Evolutionary conservation across 1,140 invertebrate species (phyloP).

Genomic region (Cherax quadricarinatus): DNA sequence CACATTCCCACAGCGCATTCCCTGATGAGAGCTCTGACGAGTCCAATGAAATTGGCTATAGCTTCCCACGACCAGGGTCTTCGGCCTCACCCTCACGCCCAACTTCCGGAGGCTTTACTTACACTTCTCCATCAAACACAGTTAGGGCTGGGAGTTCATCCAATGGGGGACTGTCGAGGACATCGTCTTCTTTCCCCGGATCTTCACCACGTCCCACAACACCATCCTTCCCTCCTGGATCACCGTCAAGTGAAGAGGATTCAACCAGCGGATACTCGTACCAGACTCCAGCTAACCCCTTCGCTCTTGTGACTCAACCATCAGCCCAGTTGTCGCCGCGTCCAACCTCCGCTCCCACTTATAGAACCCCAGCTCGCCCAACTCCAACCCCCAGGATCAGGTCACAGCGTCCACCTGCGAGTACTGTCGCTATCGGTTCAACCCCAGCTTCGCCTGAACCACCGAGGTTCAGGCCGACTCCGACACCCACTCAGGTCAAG

Average conservation of each 20-base stretch:
- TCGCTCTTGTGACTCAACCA: constrained; percentile 9
- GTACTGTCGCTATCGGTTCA: background rate
- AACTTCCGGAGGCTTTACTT: constrained; percentile 31
- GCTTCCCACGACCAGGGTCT: background rate
- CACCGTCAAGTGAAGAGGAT: constrained; percentile 24
- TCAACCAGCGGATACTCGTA: constrained; percentile 21
- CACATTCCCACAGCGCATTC: background rate
- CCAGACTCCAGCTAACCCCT: constrained; percentile 50
- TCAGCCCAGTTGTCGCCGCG: background rate
- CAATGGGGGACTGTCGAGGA: background rate
- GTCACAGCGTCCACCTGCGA: background rate
- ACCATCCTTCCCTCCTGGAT: constrained; percentile 13
- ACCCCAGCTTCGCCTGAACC: too few relatives aligned
- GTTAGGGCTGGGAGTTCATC: constrained; percentile 4
- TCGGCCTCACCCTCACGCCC: background rate
- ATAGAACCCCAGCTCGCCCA: background rate
- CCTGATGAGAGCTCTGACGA: too few relatives aligned
- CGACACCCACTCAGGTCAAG: constrained; percentile 1
- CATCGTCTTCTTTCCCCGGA: background rate
- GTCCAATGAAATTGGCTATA: background rate
- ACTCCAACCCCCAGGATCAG: background rate
- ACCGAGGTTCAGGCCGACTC: constrained; percentile 14
- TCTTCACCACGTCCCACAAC: constrained; percentile 6
- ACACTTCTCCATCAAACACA: background rate
- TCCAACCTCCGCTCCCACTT: background rate